Evolutionary conservation across 2,888 invertebrate genomes (phyloP).

Genomic region (Cyclophora punctaria): DNA sequence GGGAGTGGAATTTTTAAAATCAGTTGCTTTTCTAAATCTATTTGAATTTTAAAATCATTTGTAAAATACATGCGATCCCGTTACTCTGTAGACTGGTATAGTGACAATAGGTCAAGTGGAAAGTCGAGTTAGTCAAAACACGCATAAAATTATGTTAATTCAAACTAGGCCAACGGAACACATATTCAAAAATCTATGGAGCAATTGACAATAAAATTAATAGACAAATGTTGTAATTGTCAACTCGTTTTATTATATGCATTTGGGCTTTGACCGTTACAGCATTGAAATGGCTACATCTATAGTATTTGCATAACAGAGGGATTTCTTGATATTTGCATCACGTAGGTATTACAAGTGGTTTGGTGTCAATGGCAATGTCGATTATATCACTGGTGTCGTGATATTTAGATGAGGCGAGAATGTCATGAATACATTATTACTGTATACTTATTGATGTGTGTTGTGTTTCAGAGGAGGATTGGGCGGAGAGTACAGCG

Average conservation of each 20-base stretch:
- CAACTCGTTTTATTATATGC: slow-evolving; percentile 10
- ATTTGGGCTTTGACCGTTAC: slow-evolving; percentile 7
- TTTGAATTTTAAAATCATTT: slow-evolving; percentile 42
- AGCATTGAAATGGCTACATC: slow-evolving; percentile 6
- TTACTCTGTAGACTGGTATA: slow-evolving; percentile 43
- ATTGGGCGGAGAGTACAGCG: slow-evolving; percentile 81
- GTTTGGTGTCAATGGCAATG: slow-evolving; percentile 20
- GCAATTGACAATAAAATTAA: slow-evolving; percentile 14
- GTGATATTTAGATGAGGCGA: not conserved
- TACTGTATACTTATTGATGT: slow-evolving; percentile 15
- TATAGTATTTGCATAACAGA: slow-evolving; percentile 11
- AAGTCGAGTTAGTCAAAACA: slow-evolving; percentile 28
- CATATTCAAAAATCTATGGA: slow-evolving; percentile 22
- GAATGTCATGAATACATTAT: not conserved
- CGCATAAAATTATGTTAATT: slow-evolving; percentile 36
- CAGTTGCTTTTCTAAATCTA: slow-evolving; percentile 50
- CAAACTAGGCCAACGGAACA: slow-evolving; percentile 35
- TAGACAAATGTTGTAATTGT: slow-evolving; percentile 12
- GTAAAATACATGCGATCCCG: slow-evolving; percentile 38
- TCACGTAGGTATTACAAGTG: slow-evolving; percentile 8
- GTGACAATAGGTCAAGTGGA: slow-evolving; percentile 44
- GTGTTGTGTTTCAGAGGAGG: slow-evolving; percentile 77
- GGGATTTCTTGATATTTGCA: slow-evolving; percentile 8
- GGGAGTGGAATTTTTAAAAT: slow-evolving; percentile 25
- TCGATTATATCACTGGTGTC: slow-evolving; percentile 15